phyloP scores from a whole-genome alignment of 2,797 vertebrate species.

The Artibeus jamaicensis region DNA sequence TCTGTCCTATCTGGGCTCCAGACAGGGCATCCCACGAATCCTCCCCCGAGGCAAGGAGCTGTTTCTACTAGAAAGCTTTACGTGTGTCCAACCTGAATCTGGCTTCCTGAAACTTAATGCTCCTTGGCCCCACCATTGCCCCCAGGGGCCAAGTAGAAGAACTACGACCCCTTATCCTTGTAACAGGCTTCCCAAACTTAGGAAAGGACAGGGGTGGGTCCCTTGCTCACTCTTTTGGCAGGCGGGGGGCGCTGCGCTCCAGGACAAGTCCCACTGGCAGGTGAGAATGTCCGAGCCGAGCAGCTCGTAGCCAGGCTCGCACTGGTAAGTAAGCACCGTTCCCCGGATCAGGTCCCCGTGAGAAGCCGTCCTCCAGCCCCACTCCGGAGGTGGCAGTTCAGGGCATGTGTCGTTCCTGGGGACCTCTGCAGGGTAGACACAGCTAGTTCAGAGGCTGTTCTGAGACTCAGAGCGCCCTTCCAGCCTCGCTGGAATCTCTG shows the following conservation, averaged over 20 bases:
- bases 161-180: neutral
- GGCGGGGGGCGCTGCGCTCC: constrained; percentile 92
- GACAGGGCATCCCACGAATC: neutral
- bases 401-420: constrained; percentile 94
- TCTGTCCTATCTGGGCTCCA: neutral
- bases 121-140: neutral
- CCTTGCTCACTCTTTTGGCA: constrained; percentile 90
- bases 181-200: neutral
- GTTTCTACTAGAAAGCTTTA: neutral
- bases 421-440: constrained; percentile 84
- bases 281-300: constrained; percentile 94
- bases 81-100: neutral
- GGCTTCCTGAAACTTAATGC: neutral
- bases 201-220: constrained; percentile 27
- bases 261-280: constrained; percentile 96
- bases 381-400: constrained; percentile 88
- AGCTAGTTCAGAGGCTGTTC: neutral
- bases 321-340: constrained; percentile 94
- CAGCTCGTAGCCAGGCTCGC: constrained; percentile 94
- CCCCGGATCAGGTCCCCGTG: constrained; percentile 92
- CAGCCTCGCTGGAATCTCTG: neutral
- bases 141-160: neutral
- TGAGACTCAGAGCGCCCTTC: neutral
- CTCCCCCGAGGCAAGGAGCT: neutral
- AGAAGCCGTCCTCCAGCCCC: constrained; percentile 93